Percentiles rank a stretch among this genome's conserved stretches.
Conservation (phyloP, 1,140 invertebrate genomes). For the Hycleus phaleratus region DNA sequence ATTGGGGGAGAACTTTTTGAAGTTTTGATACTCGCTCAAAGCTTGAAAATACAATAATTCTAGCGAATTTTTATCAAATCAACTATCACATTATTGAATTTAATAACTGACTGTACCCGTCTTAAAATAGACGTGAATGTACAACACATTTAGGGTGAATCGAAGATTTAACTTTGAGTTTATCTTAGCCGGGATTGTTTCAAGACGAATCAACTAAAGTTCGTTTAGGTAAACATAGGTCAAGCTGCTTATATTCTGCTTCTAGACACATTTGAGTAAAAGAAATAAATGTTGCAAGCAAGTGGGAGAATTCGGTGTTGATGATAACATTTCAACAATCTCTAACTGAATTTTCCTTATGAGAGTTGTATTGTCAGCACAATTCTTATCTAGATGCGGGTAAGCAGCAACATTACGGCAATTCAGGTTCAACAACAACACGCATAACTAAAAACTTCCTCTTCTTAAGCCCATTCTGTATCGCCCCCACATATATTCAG, state of each 20-base stretch:
- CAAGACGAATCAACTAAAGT: constrained; percentile 22
- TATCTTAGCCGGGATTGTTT: constrained; percentile 25
- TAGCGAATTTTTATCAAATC: not conserved
- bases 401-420: not conserved
- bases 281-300: too few species aligned
- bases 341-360: too few species aligned
- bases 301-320: too few species aligned
- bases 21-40: constrained; percentile 23
- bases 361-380: not conserved
- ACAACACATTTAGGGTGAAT: constrained; percentile 8
- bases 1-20: constrained; percentile 23
- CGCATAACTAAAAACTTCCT: not conserved
- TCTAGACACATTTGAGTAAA: too few species aligned
- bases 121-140: not conserved
- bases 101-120: not conserved
- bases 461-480: not conserved
- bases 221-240: constrained; percentile 23
- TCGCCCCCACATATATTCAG: not conserved
- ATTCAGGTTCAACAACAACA: too few species aligned
- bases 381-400: not conserved
- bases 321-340: too few species aligned
- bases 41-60: constrained; percentile 2
- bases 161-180: constrained; percentile 20
- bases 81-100: too few species aligned
- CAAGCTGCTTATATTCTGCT: constrained; percentile 16